Conservation (phyloP, 2,888 invertebrate species). For the Trichopria drosophilae region DNA sequence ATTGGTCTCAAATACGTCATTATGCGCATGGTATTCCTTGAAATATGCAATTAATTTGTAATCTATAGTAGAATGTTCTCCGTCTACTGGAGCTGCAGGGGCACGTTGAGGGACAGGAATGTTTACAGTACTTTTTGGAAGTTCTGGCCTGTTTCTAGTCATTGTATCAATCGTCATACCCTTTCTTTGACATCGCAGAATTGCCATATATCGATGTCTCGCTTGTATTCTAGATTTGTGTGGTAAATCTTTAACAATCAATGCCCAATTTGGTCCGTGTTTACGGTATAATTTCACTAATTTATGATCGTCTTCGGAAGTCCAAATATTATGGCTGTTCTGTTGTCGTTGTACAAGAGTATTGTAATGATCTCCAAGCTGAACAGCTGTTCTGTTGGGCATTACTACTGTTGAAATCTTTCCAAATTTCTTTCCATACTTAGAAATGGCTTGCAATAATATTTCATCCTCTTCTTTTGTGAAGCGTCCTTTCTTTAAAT, state of each 20-base stretch:
- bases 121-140: too few relatives aligned
- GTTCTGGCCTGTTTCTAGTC: too few relatives aligned
- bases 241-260: constrained; percentile 61
- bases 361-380: constrained; percentile 66
- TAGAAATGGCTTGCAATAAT: constrained; percentile 65
- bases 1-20: constrained; percentile 47
- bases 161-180: too few relatives aligned
- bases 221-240: constrained; percentile 65
- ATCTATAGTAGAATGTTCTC: constrained; percentile 39
- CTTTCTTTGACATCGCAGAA: constrained; percentile 43
- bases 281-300: constrained; percentile 61
- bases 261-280: constrained; percentile 61
- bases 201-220: constrained; percentile 64
- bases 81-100: too few relatives aligned
- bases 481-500: constrained; percentile 67
- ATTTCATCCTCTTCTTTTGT: constrained; percentile 69
- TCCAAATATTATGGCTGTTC: constrained; percentile 61
- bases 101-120: too few relatives aligned
- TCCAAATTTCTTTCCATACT: constrained; percentile 66
- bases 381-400: constrained; percentile 66
- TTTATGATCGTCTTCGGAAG: constrained; percentile 65
- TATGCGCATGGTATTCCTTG: constrained; percentile 18
- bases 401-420: constrained; percentile 64
- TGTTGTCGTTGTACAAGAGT: constrained; percentile 58
- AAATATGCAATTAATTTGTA: constrained; percentile 45